Percentiles rank a stretch among this genome's conserved stretches.
Evolutionary conservation across 2,113 vertebrate genomes (phyloP).

Genomic region (Piliocolobus tephrosceles): DNA sequence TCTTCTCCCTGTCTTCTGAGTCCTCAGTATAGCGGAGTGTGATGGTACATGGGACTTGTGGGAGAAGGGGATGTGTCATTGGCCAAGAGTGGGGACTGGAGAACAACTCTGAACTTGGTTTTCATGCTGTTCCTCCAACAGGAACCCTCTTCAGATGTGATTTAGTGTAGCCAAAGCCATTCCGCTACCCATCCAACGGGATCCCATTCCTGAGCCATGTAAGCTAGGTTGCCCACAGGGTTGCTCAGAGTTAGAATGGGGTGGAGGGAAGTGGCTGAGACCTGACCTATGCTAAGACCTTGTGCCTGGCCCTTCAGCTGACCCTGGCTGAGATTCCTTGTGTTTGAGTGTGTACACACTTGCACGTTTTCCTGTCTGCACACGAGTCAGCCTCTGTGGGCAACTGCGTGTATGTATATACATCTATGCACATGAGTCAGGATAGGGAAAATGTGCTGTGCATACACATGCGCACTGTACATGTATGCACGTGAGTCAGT

Average conservation of each 20-base stretch:
- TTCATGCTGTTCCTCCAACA: neutral
- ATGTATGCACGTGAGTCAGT: neutral
- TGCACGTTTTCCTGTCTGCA: neutral
- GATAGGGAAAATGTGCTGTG: neutral
- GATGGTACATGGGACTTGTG: too few relatives aligned
- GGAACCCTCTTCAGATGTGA: conserved; percentile 9
- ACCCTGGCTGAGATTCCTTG: neutral
- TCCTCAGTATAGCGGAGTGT: neutral
- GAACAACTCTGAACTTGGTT: neutral
- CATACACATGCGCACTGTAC: neutral
- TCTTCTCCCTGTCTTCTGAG: neutral
- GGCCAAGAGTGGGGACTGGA: neutral
- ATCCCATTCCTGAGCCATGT: neutral
- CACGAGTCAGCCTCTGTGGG: neutral
- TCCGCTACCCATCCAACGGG: neutral
- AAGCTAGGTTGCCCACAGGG: neutral
- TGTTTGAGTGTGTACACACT: neutral
- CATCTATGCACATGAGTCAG: neutral
- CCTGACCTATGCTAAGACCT: neutral
- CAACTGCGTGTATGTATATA: too few relatives aligned
- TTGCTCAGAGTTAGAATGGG: neutral
- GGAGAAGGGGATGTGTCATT: neutral
- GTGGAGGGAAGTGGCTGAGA: neutral
- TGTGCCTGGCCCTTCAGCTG: neutral
- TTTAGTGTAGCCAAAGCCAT: neutral